Base-by-base conservation (phyloP, 2,113 vertebrate species). In the Epinephelus cyanopodus region DNA sequence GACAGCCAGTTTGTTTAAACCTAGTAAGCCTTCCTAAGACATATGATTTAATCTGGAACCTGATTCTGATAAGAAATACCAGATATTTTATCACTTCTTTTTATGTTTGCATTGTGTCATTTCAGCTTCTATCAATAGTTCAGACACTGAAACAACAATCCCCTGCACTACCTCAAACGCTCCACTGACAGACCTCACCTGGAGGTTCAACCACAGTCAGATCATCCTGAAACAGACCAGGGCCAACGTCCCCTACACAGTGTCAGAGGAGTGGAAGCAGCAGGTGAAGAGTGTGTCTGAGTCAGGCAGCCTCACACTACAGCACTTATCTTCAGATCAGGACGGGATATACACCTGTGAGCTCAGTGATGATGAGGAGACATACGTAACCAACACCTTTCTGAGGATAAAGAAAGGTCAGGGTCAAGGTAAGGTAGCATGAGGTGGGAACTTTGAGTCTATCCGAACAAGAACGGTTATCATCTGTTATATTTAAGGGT, bases 341-440 rank as follows among this genome's bases (percentile, higher is more conserved):
- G 9, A 72, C 6, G 91, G 93, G 27, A 52, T 6, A 0, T 94
- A 93, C 85, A 93, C 52, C 0, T 94, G 93, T 78, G 73, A 82
- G 23, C 14, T 83, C 21, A 60, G 18, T 5, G 9, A 67, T 1
- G 5, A 25, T 0, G 27, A 74, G 2, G 68, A 69, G 15, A 88
- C 67, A 0, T 1, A 13, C 2, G 1, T 66, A 0, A 60, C 18
- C 3, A 56, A 12, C 54, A 77, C 50, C 39, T 5, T 42, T 33
- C 52, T 89, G 10, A 80, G 6, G 19, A 25, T 74, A 15, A 3
- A 27, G 0, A 0, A 12, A 3, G 12, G 25, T 21, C 0, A 3
- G 37, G 50, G 47, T 33, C 39, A 9, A 42, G n/a, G 0, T 29
- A 29, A 29, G 29, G 29, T 29, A 29, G 29, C 29, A 29, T 29